A percentile compares a stretch with the other conserved stretches of the same genome.
These are phyloP conservation scores for Poicephalus gulielmi DNA, from an alignment of 2,113 vertebrate genomes.

Conservation along the genomic window DNA sequence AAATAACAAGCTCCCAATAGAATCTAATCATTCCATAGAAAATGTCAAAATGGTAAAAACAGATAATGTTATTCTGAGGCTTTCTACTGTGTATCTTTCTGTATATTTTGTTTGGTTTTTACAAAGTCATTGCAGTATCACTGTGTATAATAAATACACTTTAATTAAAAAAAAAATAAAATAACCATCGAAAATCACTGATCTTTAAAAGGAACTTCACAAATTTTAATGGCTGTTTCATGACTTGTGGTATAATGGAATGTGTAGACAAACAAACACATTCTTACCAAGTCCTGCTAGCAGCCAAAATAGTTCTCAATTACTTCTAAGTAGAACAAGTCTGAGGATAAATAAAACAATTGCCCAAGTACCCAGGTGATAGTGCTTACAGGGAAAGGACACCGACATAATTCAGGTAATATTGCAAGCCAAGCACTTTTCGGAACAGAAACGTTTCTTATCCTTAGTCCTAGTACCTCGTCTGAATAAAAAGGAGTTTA, in stretches of 20 bases:
- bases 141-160: not conserved
- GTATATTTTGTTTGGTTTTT: not conserved
- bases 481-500: not conserved
- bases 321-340: not conserved
- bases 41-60: not conserved
- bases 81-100: not conserved
- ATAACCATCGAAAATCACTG: not conserved
- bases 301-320: not conserved
- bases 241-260: not conserved
- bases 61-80: not conserved
- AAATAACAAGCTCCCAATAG: not conserved
- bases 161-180: not conserved
- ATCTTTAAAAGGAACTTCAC: not conserved
- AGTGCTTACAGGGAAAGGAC: not conserved
- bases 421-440: not conserved
- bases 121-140: not conserved
- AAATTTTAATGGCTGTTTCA: rapidly evolving
- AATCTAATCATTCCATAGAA: not conserved
- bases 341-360: not conserved
- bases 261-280: not conserved
- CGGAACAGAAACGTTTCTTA: not conserved
- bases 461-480: not conserved
- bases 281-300: not conserved
- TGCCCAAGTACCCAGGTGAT: not conserved
- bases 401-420: not conserved